phyloP scores from a whole-genome alignment of 1,140 invertebrate species.

The Paraescarpia echinospica region DNA sequence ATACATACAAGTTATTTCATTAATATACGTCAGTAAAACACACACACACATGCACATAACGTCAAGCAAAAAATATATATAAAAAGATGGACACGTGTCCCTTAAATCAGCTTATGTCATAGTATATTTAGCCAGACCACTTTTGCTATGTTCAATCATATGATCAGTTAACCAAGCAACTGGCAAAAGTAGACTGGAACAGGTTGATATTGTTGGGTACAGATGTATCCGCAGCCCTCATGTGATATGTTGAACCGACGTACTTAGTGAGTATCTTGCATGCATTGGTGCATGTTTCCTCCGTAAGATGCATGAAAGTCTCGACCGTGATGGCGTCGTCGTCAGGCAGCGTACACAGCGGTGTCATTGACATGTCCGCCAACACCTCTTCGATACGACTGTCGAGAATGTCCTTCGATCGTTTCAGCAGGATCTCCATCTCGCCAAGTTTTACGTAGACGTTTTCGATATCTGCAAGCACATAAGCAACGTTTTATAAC shows the following conservation, averaged over 20 bases:
- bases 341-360: conserved; percentile 74
- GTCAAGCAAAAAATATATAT: no score
- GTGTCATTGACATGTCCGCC: conserved; percentile 80
- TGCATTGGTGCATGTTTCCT: conserved; percentile 44
- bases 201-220: no score
- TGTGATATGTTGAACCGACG: not conserved
- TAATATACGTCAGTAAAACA: no score
- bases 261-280: conserved; percentile 44
- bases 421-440: conserved; percentile 53
- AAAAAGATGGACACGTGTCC: no score
- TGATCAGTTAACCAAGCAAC: no score
- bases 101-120: no score
- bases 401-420: conserved; percentile 83
- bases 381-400: conserved; percentile 88
- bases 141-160: no score
- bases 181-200: no score
- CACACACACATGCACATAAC: no score
- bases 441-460: conserved; percentile 47
- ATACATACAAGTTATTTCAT: no score
- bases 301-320: conserved; percentile 78
- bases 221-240: no score
- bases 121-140: no score
- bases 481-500: not conserved
- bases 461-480: conserved; percentile 44
- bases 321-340: conserved; percentile 83